Base-by-base conservation (phyloP, 2,797 vertebrate species). In the Melanotaenia maccullochi region DNA sequence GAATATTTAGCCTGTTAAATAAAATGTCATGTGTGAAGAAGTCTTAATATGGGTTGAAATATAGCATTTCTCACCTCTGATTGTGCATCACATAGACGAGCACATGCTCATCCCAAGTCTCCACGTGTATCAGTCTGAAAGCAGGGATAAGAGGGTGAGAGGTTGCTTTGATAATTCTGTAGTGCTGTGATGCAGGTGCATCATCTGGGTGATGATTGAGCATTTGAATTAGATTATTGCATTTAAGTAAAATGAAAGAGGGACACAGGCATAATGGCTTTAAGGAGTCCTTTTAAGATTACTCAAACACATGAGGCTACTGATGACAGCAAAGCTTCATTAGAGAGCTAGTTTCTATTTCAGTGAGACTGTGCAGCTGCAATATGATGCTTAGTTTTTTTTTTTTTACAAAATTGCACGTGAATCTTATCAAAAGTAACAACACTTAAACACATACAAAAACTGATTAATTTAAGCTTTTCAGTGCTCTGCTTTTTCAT, bases 1-100 rank as follows among this genome's bases (percentile, higher is more conserved):
- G 78, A 86, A 88, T 85, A 78, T 87, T 84, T 85, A 90, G 84
- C 68, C 59, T 67, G 73, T 79, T 89, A 90, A 92, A 91, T 87
- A 74, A 90, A 91, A 86, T 81, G 84, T 86, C 80, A 66, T 81
- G 81, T 79, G 69, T 83, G 82, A 86, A 88, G 82, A 85, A 73
- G 79, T 79, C 83, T 77, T 87, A 78, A 81, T 66, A 60, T 66
- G 63, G 73, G 78, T 69, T 87, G 73, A 88, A 87, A 88, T 89
- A 81, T 70, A 80, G 79, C 81, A 63, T 28, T 51, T 56, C 77
- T 70, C 52, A 47, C 68, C 54, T 25, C 70, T 64, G 73, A 66
- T 81, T 75, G 65, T 78, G 69, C 75, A 79, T 76, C 75, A 72
- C 64, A 18, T 20, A 60, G 60, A 59, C 7, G 5, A 59, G 59